These are phyloP conservation scores for Meiosimyza decipiens DNA, from an alignment of 2,888 invertebrate species.

Conservation along the genomic window DNA sequence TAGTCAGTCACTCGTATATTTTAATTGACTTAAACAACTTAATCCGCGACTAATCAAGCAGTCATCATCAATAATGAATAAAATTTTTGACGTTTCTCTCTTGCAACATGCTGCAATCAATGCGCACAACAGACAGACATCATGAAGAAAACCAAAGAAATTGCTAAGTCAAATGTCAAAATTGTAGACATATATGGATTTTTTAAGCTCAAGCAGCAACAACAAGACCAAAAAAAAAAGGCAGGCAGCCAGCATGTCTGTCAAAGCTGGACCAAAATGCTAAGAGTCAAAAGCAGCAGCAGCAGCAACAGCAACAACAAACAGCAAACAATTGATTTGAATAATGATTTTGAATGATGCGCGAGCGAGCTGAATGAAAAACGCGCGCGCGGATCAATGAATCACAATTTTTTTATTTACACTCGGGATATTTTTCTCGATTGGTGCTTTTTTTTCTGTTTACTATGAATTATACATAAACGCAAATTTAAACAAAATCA, in stretches of 20 bases:
- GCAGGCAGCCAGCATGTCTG: slow-evolving; percentile 38
- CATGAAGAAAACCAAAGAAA: neutral
- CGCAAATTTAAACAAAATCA: slow-evolving; percentile 51
- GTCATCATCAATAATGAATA: slow-evolving; percentile 30
- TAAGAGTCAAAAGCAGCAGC: slow-evolving; percentile 18
- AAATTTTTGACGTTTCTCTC: slow-evolving; percentile 20
- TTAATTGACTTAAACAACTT: slow-evolving; percentile 23
- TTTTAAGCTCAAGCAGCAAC: slow-evolving; percentile 33
- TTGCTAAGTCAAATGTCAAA: slow-evolving; percentile 30
- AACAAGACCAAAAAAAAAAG: slow-evolving; percentile 29
- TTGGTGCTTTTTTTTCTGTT: neutral
- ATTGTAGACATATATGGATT: slow-evolving; percentile 28
- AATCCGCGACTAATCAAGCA: slow-evolving; percentile 29
- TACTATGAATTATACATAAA: slow-evolving; percentile 62
- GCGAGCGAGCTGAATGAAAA: slow-evolving; percentile 30
- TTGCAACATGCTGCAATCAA: no score
- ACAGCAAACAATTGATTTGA: slow-evolving; percentile 47
- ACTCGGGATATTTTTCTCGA: slow-evolving; percentile 34
- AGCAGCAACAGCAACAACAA: slow-evolving; percentile 25
- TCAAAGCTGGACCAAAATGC: slow-evolving; percentile 28
- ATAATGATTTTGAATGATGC: slow-evolving; percentile 53
- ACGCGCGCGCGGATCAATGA: slow-evolving; percentile 53
- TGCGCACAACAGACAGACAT: neutral
- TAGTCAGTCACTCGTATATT: neutral
- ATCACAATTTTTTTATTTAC: slow-evolving; percentile 46